Base-by-base conservation (phyloP, 2,113 vertebrate species). In the Otus sunia region DNA sequence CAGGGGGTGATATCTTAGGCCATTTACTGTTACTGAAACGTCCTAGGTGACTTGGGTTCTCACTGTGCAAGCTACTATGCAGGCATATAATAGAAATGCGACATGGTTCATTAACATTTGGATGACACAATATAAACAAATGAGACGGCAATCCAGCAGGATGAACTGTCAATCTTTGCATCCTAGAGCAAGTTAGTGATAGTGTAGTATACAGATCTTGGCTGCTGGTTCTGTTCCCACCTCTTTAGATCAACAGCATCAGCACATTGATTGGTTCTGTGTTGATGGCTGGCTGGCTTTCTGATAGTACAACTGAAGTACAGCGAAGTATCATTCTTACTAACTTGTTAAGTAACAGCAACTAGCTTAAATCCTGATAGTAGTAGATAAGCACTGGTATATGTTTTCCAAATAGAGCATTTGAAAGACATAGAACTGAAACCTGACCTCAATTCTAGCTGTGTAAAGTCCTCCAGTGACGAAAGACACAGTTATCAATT, bases 51-150 rank as follows among this genome's bases (percentile, higher is more conserved):
- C 23, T 41, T 58, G n/a, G 13, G n/a, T 41, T 77, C 58, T 52
- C 22, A 23, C 52, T 55, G n/a, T 36, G 26, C n/a, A 41, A 71
- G 29, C n/a, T 62, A 2, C 60, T 67, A 1, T 26, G 53, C 12
- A 25, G 67, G 30, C 17, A 37, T 19, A 15, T 58, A 34, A 19
- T 32, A 66, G 72, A 47, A 77, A 36, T 37, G 18, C 15, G 21
- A 16, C 0, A 0, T 16, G 26, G 17, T 49, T 89, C 10, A 3
- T 49, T 66, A 17, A 6, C 39, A 5, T 55, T 41, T 68, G 26
- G 15, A 47, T 21, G 50, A 37, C 23, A 59, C 18, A 50, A 36
- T 16, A 12, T 10, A 67, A 63, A 29, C 37, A 53, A 78, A 72
- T 6, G 9, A 34, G 25, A 36, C 25, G 2, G 5, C 55, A 60